phyloP scores from a whole-genome alignment of 2,797 vertebrate genomes.

The Buceros bicornis region DNA sequence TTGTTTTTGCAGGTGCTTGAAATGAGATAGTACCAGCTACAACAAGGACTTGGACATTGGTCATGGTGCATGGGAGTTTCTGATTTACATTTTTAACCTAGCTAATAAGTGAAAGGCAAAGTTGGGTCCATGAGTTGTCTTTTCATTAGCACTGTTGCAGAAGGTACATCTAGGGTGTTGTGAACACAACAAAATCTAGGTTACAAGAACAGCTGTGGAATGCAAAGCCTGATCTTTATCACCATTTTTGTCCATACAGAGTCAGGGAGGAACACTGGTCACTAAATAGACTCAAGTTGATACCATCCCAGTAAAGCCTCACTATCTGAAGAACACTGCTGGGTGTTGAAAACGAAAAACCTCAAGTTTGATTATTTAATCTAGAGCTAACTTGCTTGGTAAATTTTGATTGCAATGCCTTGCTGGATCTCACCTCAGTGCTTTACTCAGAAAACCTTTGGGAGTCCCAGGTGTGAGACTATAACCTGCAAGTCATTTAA shows the following conservation, averaged over 20 bases:
- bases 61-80: not conserved
- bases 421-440: not conserved
- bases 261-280: too few species aligned
- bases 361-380: not conserved
- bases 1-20: not conserved
- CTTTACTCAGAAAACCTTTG: not conserved
- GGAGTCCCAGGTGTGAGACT: not conserved
- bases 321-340: not conserved
- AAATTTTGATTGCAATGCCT: not conserved
- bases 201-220: not conserved
- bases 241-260: not conserved
- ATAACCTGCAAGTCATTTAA: not conserved
- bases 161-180: not conserved
- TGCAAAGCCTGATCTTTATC: not conserved
- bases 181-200: not conserved
- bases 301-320: not conserved
- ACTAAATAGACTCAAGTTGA: not conserved
- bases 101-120: not conserved
- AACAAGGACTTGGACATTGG: not conserved
- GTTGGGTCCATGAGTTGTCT: not conserved
- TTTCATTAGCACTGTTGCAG: not conserved
- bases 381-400: too few species aligned
- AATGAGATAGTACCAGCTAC: not conserved
- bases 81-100: not conserved
- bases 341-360: not conserved